phyloP scores from a whole-genome alignment of 2,797 vertebrate genomes.

The Onychomys arenicola region DNA sequence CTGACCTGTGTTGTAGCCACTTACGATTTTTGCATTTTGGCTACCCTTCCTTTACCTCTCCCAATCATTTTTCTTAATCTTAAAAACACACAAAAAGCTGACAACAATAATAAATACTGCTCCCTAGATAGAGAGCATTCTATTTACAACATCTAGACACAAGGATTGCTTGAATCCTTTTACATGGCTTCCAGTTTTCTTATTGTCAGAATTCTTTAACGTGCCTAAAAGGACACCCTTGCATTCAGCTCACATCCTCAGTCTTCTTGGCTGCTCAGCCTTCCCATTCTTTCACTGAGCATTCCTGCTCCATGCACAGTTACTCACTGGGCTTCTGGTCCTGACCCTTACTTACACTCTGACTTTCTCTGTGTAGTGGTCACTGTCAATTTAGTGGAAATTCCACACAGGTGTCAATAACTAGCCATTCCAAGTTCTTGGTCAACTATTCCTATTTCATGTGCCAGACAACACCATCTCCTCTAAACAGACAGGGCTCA shows the following conservation, averaged over 20 bases:
- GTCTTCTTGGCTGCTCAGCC: not conserved
- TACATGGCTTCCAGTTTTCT: not conserved
- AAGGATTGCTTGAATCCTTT: not conserved
- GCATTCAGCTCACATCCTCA: fast-evolving
- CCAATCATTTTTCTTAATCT: not conserved
- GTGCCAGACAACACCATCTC: not conserved
- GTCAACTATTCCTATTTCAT: not conserved
- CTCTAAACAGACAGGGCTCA: not conserved
- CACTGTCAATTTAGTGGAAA: not conserved
- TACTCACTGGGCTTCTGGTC: not conserved
- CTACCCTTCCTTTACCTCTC: not conserved
- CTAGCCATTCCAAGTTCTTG: not conserved
- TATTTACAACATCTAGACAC: not conserved
- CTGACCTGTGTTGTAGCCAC: not conserved
- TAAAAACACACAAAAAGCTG: not conserved
- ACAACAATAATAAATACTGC: not conserved
- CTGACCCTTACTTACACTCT: not conserved
- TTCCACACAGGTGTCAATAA: not conserved
- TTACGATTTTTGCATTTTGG: not conserved
- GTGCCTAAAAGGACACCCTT: not conserved
- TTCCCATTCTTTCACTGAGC: not conserved
- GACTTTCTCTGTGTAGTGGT: not conserved
- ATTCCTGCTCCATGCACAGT: fast-evolving
- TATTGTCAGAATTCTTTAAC: not conserved
- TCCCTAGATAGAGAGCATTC: not conserved